phyloP scores from a whole-genome alignment of 2,113 vertebrate species.

The Drymodes brunneopygia region DNA sequence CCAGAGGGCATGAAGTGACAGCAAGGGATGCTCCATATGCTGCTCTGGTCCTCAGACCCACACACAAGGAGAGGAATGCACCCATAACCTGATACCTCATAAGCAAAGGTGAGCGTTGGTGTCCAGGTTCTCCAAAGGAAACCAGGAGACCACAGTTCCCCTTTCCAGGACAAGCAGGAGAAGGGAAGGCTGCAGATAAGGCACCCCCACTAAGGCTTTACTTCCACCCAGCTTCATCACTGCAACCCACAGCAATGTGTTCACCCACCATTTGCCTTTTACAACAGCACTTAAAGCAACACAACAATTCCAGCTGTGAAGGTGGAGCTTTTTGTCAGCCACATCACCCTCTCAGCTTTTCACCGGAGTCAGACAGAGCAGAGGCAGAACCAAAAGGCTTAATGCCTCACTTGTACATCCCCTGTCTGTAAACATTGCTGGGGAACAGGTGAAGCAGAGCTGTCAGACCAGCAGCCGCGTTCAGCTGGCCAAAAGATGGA shows the following conservation, averaged over 20 bases:
- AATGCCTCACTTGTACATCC: neutral
- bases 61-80: neutral
- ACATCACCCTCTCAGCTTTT: neutral
- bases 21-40: neutral
- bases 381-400: neutral
- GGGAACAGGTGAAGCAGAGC: neutral
- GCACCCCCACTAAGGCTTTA: rapidly evolving
- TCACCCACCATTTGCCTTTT: neutral
- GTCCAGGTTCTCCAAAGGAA: neutral
- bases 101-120: rapidly evolving
- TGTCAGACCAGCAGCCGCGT: rapidly evolving
- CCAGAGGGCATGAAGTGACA: neutral
- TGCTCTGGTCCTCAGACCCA: neutral
- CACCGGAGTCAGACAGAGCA: neutral
- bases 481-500: neutral
- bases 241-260: neutral
- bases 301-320: neutral
- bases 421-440: rapidly evolving
- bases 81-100: rapidly evolving
- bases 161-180: neutral
- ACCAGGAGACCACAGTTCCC: neutral
- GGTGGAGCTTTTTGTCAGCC: neutral
- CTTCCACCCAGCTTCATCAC: rapidly evolving
- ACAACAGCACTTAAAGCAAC: neutral
- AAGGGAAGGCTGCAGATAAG: neutral